Evolutionary conservation across 2,888 invertebrate genomes (phyloP).

Genomic region (Azorinus chamasolen): DNA sequence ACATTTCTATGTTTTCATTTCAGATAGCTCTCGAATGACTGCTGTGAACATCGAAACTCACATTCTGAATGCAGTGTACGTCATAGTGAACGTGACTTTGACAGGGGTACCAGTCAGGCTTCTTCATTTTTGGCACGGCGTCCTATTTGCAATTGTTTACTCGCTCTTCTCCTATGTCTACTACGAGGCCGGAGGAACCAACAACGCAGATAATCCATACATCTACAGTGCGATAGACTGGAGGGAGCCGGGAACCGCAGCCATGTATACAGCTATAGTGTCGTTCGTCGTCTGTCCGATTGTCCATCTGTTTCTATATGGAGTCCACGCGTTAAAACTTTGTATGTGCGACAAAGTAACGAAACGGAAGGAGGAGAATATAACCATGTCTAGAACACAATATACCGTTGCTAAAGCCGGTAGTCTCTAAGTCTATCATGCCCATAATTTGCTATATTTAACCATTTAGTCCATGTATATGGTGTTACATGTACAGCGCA

Average conservation of each 20-base stretch:
- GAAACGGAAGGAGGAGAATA: too few species aligned
- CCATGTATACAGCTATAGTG: constrained; percentile 54
- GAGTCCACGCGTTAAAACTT: constrained; percentile 44
- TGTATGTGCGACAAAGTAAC: neutral
- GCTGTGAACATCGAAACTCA: constrained; percentile 68
- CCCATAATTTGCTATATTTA: too few species aligned
- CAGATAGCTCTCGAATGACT: too few species aligned
- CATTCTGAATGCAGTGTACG: constrained; percentile 70
- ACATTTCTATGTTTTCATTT: too few species aligned
- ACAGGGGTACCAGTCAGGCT: constrained; percentile 71
- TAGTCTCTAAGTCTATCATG: too few species aligned
- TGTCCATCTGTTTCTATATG: constrained; percentile 57
- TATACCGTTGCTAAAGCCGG: too few species aligned
- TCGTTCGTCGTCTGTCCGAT: constrained; percentile 67
- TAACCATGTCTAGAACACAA: too few species aligned
- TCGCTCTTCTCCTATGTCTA: constrained; percentile 90
- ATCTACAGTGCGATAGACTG: constrained; percentile 93
- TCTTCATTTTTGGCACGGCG: constrained; percentile 70
- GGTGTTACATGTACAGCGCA: too few species aligned
- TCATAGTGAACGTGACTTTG: constrained; percentile 69
- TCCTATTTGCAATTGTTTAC: constrained; percentile 76
- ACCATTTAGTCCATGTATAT: too few species aligned
- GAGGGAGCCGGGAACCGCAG: constrained; percentile 59
- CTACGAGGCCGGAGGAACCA: constrained; percentile 91
- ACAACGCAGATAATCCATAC: constrained; percentile 89